Percentiles rank a stretch among this genome's conserved stretches.
Conservation (phyloP, 2,113 vertebrate species). For the Prietella phreatophila region DNA sequence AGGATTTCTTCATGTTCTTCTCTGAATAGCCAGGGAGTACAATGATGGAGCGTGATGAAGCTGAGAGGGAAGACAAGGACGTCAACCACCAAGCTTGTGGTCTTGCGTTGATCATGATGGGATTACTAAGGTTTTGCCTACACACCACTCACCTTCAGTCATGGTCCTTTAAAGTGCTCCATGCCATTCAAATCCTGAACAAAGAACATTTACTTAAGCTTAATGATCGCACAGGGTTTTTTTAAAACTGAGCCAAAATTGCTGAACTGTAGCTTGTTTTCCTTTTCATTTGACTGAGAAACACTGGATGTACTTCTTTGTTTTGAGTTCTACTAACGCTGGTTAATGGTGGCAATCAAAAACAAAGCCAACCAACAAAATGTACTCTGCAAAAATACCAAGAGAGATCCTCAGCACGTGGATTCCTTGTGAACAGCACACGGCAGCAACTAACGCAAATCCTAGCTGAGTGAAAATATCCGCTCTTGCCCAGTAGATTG, state of each 20-base stretch:
- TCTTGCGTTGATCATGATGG: slow-evolving; percentile 26
- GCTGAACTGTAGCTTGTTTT: background rate
- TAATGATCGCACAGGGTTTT: no score
- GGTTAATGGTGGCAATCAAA: background rate
- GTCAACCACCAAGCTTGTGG: background rate
- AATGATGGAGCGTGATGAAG: background rate
- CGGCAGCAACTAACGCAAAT: background rate
- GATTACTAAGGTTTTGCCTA: slow-evolving; percentile 19
- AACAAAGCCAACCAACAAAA: background rate
- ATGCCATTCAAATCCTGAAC: background rate
- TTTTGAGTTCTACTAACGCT: background rate
- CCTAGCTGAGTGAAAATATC: background rate
- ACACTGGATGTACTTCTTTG: background rate
- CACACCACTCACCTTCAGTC: slow-evolving; percentile 27
- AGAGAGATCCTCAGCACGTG: background rate
- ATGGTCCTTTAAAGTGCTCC: background rate
- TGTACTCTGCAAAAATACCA: background rate
- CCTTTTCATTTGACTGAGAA: background rate
- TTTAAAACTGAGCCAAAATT: background rate
- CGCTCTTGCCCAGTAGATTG: background rate
- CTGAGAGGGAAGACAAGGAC: background rate
- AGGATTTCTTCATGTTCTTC: background rate
- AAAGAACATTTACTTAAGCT: background rate
- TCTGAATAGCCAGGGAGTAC: background rate
- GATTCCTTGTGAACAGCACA: background rate